Conservation (phyloP, 2,797 vertebrate genomes). For the Alectoris magna region DNA sequence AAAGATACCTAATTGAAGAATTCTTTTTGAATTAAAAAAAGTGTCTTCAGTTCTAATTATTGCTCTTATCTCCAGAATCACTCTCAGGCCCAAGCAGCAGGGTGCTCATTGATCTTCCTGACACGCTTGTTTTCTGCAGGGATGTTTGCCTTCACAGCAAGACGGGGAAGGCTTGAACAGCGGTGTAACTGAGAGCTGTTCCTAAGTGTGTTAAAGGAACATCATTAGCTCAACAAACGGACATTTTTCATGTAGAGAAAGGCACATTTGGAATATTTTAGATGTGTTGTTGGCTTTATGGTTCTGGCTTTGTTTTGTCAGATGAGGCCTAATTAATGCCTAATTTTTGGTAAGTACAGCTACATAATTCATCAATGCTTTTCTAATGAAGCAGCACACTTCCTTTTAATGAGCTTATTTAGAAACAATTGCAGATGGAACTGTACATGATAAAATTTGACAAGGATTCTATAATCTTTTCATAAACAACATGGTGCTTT, state of each 20-base stretch:
- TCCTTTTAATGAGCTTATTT: constrained; percentile 57
- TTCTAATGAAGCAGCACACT: constrained; percentile 20
- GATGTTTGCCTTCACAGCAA: not conserved
- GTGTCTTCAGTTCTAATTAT: constrained; percentile 13
- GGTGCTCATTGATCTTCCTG: constrained; percentile 39
- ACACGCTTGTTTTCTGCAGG: constrained; percentile 41
- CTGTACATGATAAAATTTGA: constrained; percentile 38
- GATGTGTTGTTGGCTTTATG: constrained; percentile 43
- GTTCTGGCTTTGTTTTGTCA: constrained; percentile 56
- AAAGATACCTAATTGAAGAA: not conserved
- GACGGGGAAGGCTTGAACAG: constrained; percentile 33
- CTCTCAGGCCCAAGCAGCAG: constrained; percentile 52
- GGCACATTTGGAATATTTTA: constrained; percentile 53
- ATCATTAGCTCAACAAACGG: constrained; percentile 41
- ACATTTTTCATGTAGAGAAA: constrained; percentile 31
- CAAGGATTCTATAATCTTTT: constrained; percentile 16
- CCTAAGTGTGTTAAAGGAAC: constrained; percentile 19
- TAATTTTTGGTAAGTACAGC: constrained; percentile 35
- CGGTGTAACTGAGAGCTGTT: constrained; percentile 8
- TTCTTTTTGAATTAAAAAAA: constrained; percentile 42
- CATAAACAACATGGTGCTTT: constrained; percentile 10
- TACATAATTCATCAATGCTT: constrained; percentile 47
- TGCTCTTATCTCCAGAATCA: constrained; percentile 30
- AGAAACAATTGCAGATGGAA: constrained; percentile 13
- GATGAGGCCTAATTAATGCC: constrained; percentile 56